These are phyloP conservation scores for Scytalopus superciliaris DNA, from an alignment of 2,113 vertebrate species.

Conservation along the genomic window DNA sequence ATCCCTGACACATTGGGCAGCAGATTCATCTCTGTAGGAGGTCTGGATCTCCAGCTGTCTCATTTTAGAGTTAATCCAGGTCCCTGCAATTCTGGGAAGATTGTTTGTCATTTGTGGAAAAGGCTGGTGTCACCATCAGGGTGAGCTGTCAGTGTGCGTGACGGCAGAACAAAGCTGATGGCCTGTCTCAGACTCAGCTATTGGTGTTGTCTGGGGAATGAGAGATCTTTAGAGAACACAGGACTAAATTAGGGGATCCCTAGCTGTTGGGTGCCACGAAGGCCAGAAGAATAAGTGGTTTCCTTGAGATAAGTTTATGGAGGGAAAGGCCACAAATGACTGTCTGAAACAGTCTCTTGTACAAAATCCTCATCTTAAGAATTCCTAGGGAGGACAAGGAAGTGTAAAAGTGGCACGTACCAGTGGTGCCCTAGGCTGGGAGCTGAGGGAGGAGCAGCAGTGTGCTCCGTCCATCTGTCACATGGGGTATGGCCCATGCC, in stretches of 20 bases:
- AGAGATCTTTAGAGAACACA: neutral
- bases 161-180: neutral
- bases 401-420: neutral
- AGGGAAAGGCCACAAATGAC: neutral
- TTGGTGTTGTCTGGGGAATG: neutral
- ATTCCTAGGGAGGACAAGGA: neutral
- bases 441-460: neutral
- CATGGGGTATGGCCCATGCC: fast-evolving
- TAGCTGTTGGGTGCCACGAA: neutral
- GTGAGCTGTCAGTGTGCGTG: fast-evolving
- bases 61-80: neutral
- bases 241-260: fast-evolving
- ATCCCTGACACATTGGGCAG: neutral
- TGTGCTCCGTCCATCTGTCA: fast-evolving
- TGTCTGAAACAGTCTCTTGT: neutral
- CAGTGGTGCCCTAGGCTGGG: fast-evolving
- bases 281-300: neutral
- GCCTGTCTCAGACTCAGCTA: neutral
- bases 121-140: neutral
- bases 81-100: neutral
- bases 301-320: neutral
- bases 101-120: neutral
- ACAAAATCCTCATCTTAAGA: neutral
- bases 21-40: neutral
- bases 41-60: neutral